Base-by-base conservation (phyloP, 2,888 invertebrate genomes). In the Linnaemya vulpina region DNA sequence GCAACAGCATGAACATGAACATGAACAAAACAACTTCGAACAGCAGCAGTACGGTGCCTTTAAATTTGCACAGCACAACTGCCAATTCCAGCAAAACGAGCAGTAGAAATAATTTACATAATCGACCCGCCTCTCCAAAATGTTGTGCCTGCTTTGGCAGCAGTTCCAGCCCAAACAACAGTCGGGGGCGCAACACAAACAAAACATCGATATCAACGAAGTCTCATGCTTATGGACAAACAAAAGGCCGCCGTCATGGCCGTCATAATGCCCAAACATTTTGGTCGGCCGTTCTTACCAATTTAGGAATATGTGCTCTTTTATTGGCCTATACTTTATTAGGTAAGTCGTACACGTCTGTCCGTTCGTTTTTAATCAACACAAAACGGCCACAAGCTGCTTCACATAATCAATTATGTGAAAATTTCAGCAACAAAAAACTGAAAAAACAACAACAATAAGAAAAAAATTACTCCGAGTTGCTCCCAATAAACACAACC, bases 281-380 rank as follows among this genome's bases (percentile, higher is more conserved):
- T 75, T 93, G 93, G 92, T 95, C 96, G 76, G 96, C 96, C 15
- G 94, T 96, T 86, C 94, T 96, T 88, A 96, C 96, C 86, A 97
- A 97, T 92, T 93, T 97, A 88, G 95, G 96, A 88, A 97, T 97
- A 92, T 97, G 97, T 92, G 94, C 95, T 75, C 94, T 97, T 75
- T 94, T 97, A 55, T 94, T 97, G 89, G 96, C 96, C 30, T 97
- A 97, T 92, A 97, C 97, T 40, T 90, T 95, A 51, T 93, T 95
- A 86, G 94, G 87, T 94, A 94, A 88, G 94, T 94, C 51, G 3
- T 11, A n/a, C 10, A 1, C 5, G 2, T 53, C 9, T n/a, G 1
- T n/a, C n/a, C 22, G 20, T 53, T 53, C 17, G 49, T 17, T 49
- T 8, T 22, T 20, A 51, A 51, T 51, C 8, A 20, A 17, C 8